Conservation (phyloP, 37 sponge, comb jelly and placozoan species). For the Crambe crambe region DNA sequence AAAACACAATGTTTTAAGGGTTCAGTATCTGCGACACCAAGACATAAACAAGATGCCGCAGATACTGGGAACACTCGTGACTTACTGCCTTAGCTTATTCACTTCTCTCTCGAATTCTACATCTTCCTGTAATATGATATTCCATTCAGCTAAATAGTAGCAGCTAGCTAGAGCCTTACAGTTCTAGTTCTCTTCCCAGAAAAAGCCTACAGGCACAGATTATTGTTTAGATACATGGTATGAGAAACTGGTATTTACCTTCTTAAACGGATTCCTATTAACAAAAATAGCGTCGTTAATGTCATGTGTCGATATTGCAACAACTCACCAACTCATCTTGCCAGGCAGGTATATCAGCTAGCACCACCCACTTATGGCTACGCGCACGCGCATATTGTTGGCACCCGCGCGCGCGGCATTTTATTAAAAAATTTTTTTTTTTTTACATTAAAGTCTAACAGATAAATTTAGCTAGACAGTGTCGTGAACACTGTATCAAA, state of each 20-base stretch:
- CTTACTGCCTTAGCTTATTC: constrained; percentile 68
- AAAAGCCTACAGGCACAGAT: background rate
- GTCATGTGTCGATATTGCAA: background rate
- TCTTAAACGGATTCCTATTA: constrained; percentile 4
- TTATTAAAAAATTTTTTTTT: too few relatives aligned
- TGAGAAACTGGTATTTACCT: background rate
- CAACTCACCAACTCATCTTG: background rate
- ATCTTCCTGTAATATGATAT: constrained; percentile 50
- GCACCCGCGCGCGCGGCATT: too few relatives aligned
- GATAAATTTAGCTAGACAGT: background rate
- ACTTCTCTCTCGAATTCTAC: constrained; percentile 68
- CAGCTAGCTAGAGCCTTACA: background rate
- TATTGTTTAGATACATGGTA: background rate
- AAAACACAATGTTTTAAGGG: too few relatives aligned
- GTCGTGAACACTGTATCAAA: constrained; percentile 41
- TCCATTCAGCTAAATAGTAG: background rate
- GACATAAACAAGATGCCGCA: too few relatives aligned
- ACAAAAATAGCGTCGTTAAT: too few relatives aligned
- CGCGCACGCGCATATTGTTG: too few relatives aligned
- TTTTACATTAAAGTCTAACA: too few relatives aligned
- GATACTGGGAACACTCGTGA: background rate
- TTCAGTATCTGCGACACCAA: too few relatives aligned
- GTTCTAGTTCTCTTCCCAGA: constrained; percentile 4
- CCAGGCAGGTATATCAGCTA: background rate
- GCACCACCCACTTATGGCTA: background rate